A percentile compares a stretch with the other conserved stretches of the same genome.
Conservation (phyloP, 2,797 vertebrate genomes). For the Vespertilio murinus region DNA sequence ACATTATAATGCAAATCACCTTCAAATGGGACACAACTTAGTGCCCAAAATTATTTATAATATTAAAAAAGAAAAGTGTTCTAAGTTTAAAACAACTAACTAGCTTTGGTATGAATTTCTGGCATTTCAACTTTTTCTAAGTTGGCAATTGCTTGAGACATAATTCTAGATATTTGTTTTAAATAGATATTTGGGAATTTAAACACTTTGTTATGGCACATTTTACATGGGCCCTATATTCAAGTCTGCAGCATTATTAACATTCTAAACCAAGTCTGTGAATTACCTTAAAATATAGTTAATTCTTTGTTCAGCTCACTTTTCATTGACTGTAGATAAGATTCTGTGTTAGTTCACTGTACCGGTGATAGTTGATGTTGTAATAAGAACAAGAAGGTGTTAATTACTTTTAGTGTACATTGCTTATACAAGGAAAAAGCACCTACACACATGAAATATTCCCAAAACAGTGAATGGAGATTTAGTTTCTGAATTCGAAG, state of each 20-base stretch:
- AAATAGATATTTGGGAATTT: background rate
- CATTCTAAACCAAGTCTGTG: background rate
- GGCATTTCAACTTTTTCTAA: background rate
- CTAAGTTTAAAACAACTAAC: background rate
- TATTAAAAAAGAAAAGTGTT: background rate
- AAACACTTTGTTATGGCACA: background rate
- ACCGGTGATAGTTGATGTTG: background rate
- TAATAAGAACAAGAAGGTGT: background rate
- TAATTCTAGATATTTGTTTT: background rate
- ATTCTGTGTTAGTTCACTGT: background rate
- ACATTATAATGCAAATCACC: background rate
- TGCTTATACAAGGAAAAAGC: background rate
- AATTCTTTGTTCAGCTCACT: background rate
- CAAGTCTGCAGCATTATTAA: background rate
- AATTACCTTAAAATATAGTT: background rate
- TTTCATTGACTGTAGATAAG: background rate
- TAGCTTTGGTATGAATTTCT: background rate
- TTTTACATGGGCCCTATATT: background rate
- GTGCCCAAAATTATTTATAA: background rate
- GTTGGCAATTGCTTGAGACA: background rate
- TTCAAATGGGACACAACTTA: background rate
- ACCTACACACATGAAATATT: background rate
- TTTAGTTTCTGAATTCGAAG: background rate
- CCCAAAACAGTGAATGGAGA: background rate
- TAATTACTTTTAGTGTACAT: background rate